Base-by-base conservation (phyloP, 2,888 invertebrate species). In the Bedellia somnulentella region DNA sequence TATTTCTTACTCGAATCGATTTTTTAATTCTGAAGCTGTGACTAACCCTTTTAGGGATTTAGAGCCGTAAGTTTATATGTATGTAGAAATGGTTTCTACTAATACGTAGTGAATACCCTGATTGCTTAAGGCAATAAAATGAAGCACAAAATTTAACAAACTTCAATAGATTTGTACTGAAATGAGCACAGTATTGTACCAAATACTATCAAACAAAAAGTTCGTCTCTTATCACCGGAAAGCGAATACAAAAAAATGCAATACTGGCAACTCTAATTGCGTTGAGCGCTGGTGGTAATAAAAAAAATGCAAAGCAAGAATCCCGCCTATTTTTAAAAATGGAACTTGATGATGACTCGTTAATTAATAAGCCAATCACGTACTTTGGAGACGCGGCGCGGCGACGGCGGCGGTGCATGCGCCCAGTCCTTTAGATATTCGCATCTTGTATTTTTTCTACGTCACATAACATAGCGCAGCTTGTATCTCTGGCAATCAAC, bases 321-420 rank as follows among this genome's bases (percentile, higher is more conserved):
- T 75, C 73, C 73, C 71, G 70, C 71, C 73, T 75, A 75, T 75
- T 73, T 73, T 75, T 71, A 67, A 75, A 75, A 75, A 73, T 50
- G 52, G 52, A 52, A 50, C 49, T 48, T 45, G 48, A 46, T 46
- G 71, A 71, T 73, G 71, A 75, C 71, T 73, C 73, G 71, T 66
- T 75, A 75, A 75, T 75, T 75, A 73, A 73, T 73, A 75, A 75
- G 70, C 75, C 75, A 75, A 75, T 75, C 75, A 75, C 75, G 75
- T 73, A 70, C 71, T 67, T 59, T 64, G 66, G 70, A 64, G 75
- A 68, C 71, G 70, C 73, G 63, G 71, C 56, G 71, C 71, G 71
- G 62, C 67, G 68, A 70, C 63, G 70, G 73, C 62, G 75, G 68
- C 71, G 68, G 17, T 66, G 59, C 62, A 62, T 66, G 70, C 70